phyloP scores from a whole-genome alignment of 2,888 invertebrate genomes.

The Acronicta aceris region DNA sequence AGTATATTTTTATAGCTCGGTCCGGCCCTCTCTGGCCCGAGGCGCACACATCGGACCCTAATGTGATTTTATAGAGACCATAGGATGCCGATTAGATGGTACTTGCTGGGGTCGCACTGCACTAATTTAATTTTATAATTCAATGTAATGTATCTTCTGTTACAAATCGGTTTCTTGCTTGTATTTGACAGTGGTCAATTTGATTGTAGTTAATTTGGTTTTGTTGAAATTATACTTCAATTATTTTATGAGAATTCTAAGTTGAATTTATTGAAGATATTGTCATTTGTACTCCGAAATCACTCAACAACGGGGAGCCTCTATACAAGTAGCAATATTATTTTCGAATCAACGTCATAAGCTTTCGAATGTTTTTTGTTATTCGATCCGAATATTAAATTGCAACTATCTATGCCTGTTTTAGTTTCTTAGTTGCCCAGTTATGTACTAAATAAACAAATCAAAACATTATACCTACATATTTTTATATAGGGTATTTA shows the following conservation, averaged over 20 bases:
- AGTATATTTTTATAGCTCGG: constrained; percentile 55
- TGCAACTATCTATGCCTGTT: too few species aligned
- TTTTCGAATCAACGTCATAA: too few species aligned
- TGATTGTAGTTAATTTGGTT: constrained; percentile 17
- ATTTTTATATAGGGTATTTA: too few species aligned
- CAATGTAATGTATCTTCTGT: constrained; percentile 51
- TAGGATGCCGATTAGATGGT: constrained; percentile 67
- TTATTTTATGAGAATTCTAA: constrained; percentile 3
- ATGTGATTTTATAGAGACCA: constrained; percentile 87
- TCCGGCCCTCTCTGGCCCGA: constrained; percentile 65
- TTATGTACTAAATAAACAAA: too few species aligned
- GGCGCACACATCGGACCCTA: constrained; percentile 78
- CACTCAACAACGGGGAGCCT: too few species aligned
- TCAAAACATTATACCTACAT: too few species aligned
- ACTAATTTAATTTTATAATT: constrained; percentile 69
- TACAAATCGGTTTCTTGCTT: constrained; percentile 48
- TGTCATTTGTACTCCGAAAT: too few species aligned
- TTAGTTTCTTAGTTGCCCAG: too few species aligned
- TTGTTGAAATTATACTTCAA: constrained; percentile 3
- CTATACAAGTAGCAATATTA: too few species aligned
- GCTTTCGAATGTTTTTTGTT: too few species aligned
- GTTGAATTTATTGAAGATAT: background rate
- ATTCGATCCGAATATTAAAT: too few species aligned
- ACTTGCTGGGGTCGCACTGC: constrained; percentile 57
- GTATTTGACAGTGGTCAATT: constrained; percentile 30